A percentile compares a stretch with the other conserved stretches of the same genome.
phyloP scores from a whole-genome alignment of 2,888 invertebrate genomes.

The Ametastegia equiseti region DNA sequence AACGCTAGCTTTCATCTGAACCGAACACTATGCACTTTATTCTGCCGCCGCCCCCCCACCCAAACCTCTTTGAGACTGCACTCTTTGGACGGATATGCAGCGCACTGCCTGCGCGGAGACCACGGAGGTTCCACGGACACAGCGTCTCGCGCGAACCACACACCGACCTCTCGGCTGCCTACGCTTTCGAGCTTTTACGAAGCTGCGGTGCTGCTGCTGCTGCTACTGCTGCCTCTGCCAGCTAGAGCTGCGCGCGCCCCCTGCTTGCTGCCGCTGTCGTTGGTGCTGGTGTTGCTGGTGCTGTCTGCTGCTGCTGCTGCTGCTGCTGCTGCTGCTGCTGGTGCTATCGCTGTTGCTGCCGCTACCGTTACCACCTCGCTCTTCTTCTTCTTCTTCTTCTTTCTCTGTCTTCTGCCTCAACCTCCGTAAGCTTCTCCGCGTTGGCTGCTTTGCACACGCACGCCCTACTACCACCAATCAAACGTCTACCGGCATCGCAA shows the following conservation, averaged over 20 bases:
- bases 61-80: slow-evolving; percentile 43
- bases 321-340: not conserved
- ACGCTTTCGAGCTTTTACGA: slow-evolving; percentile 40
- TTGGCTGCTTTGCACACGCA: slow-evolving; percentile 53
- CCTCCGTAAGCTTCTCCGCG: slow-evolving; percentile 45
- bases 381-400: slow-evolving; percentile 48
- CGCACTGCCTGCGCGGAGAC: slow-evolving; percentile 45
- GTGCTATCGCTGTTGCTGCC: slow-evolving; percentile 13
- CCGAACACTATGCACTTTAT: slow-evolving; percentile 41
- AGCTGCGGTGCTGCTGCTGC: slow-evolving; percentile 54
- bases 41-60: slow-evolving; percentile 36
- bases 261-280: slow-evolving; percentile 52
- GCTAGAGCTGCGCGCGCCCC: slow-evolving; percentile 66
- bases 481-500: not conserved
- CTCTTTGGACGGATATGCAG: slow-evolving; percentile 47
- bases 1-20: slow-evolving; percentile 47
- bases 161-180: slow-evolving; percentile 43
- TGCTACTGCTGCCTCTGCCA: too few relatives aligned
- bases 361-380: slow-evolving; percentile 30
- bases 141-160: slow-evolving; percentile 45
- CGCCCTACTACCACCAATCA: slow-evolving; percentile 47
- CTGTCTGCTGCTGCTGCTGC: slow-evolving; percentile 11
- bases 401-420: slow-evolving; percentile 48
- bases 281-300: not conserved
- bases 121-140: slow-evolving; percentile 38